Base-by-base conservation (phyloP, 1,140 invertebrate genomes). In the Agrypnia vestita region DNA sequence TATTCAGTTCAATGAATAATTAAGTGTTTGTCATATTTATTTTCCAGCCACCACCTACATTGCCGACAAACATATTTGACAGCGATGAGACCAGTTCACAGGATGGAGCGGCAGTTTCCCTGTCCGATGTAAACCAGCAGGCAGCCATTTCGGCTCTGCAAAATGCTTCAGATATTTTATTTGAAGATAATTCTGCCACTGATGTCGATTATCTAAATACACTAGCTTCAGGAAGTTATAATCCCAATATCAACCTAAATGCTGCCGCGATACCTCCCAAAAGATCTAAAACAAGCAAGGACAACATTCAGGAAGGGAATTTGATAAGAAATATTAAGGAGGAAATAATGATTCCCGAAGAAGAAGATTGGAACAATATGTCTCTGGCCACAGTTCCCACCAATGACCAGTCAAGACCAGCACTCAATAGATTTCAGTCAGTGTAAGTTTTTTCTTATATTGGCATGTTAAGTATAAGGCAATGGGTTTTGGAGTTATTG, bases 361-460 rank as follows among this genome's bases (percentile, higher is more conserved):
- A 89, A 62, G 88, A 89, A 84, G 87, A 88, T 77, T 88, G 86
- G 88, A 88, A 85, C 80, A 87, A 88, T 74, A 90, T 89, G 89
- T 85, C 87, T 59, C 79, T 90, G 47, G 88, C 88, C 17, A 89
- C 86, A 17, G 84, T 89, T 10, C 86, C 88, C 53, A 88, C 86
- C 78, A 85, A 49, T 67, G 84, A 72, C 85, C 43, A 86, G 77
- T 77, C 72, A 0, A 83, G 82, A 74, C 79, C 82, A 3, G 17
- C 55, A 9, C 73, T 87, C 4, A 87, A 87, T 76, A 86, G 86
- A 79, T 85, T 80, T 46, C 78, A 83, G 85, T 83, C 89, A 86
- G 75, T 83, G 85, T 76, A 85, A 88, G 89, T 89, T 81, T 44
- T 69, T 15, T 69, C 17, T 47, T 64, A 9, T 64, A 35, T 1